Base-by-base conservation (phyloP, 2,797 vertebrate genomes). In the Saxicola maurus region DNA sequence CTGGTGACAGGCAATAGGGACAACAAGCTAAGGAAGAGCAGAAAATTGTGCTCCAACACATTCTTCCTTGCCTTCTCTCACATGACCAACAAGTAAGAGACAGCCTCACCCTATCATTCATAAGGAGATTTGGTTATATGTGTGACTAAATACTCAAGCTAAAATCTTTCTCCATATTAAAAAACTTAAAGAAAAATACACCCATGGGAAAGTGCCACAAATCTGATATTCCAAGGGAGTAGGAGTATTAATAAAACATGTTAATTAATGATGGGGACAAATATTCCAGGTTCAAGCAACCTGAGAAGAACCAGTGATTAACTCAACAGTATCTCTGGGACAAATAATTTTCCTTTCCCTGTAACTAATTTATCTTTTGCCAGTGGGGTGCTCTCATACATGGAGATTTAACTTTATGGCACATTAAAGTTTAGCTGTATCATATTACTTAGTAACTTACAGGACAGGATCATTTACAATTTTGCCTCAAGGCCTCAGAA, bases 371-470 rank as follows among this genome's bases (percentile, higher is more conserved):
- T 56, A 86, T 66, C 82, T 90, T 90, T 87, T 85, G 60, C 59
- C 79, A 89, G 69, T 30, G 14, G 84, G 73, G 59, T 56, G 76
- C 82, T 85, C 67, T 86, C 31, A 71, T 52, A 80, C n/a, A 60
- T 14, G 49, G 76, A 77, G 31, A 69, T 84, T 89, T 74, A 92
- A 57, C 43, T 74, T 92, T 62, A 92, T 60, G 75, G 76, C 31
- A 89, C 71, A 89, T 87, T 92, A 88, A 79, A 82, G 43, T 72
- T 86, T 85, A 84, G 72, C 46, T 68, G 10, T 72, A 92, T 91
- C 55, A 21, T 55, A 85, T 92, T 90, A 84, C 92, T 51, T 62
- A 43, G 61, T 48, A 74, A 75, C 30, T 77, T 80, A 77, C 33
- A 42, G 53, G 31, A 74, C 42, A 74, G 53, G 21, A 77, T 72